Conservation (phyloP, 2,888 invertebrate genomes). For the Nebria salina region DNA sequence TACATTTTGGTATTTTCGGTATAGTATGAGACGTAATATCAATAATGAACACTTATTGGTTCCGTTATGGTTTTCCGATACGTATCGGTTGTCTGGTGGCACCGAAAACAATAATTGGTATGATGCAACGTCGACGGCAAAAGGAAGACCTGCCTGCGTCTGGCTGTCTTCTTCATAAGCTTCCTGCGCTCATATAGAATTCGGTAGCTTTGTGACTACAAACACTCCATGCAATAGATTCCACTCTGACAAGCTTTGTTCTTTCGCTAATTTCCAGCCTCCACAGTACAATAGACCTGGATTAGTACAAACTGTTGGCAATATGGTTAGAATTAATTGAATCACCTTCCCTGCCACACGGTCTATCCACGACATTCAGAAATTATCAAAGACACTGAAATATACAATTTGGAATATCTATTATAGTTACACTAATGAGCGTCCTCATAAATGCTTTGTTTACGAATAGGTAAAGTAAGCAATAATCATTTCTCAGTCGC, state of each 20-base stretch:
- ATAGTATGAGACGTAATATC: background rate
- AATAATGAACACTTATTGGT: conserved; percentile 8
- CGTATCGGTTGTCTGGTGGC: conserved; percentile 4
- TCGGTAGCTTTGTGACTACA: conserved; percentile 39
- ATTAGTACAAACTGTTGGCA: conserved; percentile 45
- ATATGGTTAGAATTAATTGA: conserved; percentile 45
- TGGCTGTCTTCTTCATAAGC: background rate
- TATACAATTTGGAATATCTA: conserved; percentile 31
- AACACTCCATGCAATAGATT: conserved; percentile 41
- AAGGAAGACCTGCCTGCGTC: background rate
- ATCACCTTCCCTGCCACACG: conserved; percentile 30
- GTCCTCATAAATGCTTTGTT: background rate
- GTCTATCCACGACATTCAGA: conserved; percentile 13
- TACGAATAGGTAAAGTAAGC: background rate
- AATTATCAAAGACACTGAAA: conserved; percentile 45
- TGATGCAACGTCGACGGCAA: background rate
- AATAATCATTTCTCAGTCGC: background rate
- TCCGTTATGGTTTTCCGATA: conserved; percentile 34
- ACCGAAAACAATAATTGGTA: conserved; percentile 39
- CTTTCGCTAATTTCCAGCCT: conserved; percentile 44
- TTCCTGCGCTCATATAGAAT: background rate
- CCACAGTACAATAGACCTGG: conserved; percentile 43
- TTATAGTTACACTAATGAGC: conserved; percentile 39
- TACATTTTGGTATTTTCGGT: background rate
- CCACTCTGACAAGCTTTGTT: conserved; percentile 44